A percentile compares a stretch with the other conserved stretches of the same genome.
Evolutionary conservation across 2,888 invertebrate genomes (phyloP).

Genomic region (Drosophila ezoana): DNA sequence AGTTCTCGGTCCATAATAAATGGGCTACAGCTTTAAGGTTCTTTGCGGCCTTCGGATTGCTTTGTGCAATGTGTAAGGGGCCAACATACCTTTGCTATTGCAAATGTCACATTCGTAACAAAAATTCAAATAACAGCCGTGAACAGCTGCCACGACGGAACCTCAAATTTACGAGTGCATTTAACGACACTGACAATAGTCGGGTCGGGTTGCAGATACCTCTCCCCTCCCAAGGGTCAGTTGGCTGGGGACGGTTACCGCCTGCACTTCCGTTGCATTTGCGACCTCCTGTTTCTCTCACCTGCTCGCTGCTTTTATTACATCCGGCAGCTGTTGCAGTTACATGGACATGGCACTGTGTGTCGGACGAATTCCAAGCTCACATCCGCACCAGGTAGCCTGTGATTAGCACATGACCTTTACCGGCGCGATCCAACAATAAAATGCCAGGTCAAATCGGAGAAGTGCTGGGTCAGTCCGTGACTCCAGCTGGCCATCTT

Average conservation of each 20-base stretch:
- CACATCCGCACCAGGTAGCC: constrained; percentile 23
- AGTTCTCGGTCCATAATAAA: not conserved
- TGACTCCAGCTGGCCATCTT: not conserved
- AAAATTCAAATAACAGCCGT: constrained; percentile 9
- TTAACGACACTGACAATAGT: constrained; percentile 27
- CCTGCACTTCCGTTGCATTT: constrained; percentile 72
- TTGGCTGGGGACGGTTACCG: constrained; percentile 24
- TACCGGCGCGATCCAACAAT: constrained; percentile 31
- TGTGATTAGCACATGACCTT: constrained; percentile 52
- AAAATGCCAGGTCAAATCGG: constrained; percentile 38
- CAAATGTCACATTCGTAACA: constrained; percentile 45
- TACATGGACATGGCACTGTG: constrained; percentile 22
- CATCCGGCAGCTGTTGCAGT: constrained; percentile 60
- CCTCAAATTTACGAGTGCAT: constrained; percentile 44
- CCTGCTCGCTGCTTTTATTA: constrained; percentile 46
- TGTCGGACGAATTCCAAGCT: constrained; percentile 12
- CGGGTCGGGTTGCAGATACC: not conserved
- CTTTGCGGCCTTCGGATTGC: constrained; percentile 30
- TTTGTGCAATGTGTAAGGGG: constrained; percentile 20
- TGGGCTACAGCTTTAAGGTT: constrained; percentile 5
- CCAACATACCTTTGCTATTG: constrained; percentile 43
- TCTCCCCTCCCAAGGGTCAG: constrained; percentile 24
- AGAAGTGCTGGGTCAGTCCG: constrained; percentile 17
- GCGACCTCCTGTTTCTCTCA: not conserved
- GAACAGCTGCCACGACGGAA: constrained; percentile 24